Percentiles rank a stretch among this genome's conserved stretches.
These are phyloP conservation scores for Rhingia campestris DNA, from an alignment of 2,888 invertebrate species.

Conservation along the genomic window DNA sequence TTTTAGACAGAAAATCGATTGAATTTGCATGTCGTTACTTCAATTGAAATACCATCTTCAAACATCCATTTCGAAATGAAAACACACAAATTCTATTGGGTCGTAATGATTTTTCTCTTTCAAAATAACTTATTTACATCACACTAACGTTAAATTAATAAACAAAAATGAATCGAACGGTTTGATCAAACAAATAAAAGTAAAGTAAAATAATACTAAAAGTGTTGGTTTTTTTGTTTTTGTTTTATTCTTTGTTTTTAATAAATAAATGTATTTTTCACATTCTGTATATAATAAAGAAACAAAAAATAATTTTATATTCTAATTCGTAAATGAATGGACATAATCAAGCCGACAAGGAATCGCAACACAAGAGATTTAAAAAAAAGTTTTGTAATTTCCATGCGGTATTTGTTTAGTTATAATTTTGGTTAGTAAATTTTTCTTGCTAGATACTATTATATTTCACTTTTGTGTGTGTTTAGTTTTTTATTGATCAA, in stretches of 20 bases:
- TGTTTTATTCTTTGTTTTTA: conserved; percentile 16
- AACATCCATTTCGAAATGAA: not conserved
- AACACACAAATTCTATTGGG: conserved; percentile 43
- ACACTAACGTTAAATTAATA: conserved; percentile 64
- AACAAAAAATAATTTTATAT: conserved; percentile 37
- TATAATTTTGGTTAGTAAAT: conserved; percentile 45
- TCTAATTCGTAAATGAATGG: conserved; percentile 35
- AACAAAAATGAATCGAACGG: conserved; percentile 38
- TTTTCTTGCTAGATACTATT: conserved; percentile 51
- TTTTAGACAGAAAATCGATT: too few species aligned
- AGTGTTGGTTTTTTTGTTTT: conserved; percentile 13
- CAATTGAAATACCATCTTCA: not conserved
- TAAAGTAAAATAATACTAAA: conserved; percentile 38
- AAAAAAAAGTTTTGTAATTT: conserved; percentile 38
- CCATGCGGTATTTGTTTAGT: conserved; percentile 51
- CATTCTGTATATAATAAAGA: conserved; percentile 38
- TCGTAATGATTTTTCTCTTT: conserved; percentile 65
- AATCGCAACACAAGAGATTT: conserved; percentile 46
- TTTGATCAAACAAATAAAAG: conserved; percentile 51
- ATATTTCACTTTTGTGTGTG: conserved; percentile 32
- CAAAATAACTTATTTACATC: conserved; percentile 68
- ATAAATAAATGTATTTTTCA: conserved; percentile 35
- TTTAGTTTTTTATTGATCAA: conserved; percentile 51
- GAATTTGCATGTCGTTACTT: not conserved
- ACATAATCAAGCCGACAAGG: conserved; percentile 41